Percentiles rank a stretch among this genome's conserved stretches.
Evolutionary conservation across 1,140 invertebrate species (phyloP).

Genomic region (Bombus consobrinus): DNA sequence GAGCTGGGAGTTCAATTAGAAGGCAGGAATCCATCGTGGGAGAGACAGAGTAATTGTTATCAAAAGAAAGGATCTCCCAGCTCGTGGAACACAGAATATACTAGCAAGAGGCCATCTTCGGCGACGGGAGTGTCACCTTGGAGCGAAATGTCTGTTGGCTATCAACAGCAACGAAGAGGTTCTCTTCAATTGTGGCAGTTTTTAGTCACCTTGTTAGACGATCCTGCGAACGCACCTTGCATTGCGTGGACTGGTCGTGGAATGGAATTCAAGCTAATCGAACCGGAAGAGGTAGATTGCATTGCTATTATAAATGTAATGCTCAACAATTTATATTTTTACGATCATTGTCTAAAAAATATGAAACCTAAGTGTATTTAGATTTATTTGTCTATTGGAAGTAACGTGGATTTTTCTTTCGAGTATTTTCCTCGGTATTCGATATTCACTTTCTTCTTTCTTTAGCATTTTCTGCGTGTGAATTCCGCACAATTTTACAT

Average conservation of each 20-base stretch:
- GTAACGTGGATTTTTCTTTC: no score
- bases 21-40: conserved; percentile 72
- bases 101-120: conserved; percentile 68
- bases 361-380: no score
- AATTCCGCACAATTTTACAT: no score
- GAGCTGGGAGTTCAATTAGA: conserved; percentile 76
- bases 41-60: conserved; percentile 70
- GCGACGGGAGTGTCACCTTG: conserved; percentile 66
- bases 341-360: no score
- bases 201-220: conserved; percentile 93
- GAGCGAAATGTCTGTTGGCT: conserved; percentile 74
- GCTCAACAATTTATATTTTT: no score
- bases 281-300: conserved; percentile 94
- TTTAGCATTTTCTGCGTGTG: neutral
- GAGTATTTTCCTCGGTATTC: no score
- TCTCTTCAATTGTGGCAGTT: conserved; percentile 98
- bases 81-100: conserved; percentile 75
- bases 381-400: no score
- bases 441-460: neutral
- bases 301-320: neutral
- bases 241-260: conserved; percentile 98
- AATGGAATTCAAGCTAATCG: conserved; percentile 96
- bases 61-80: conserved; percentile 73
- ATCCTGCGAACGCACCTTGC: conserved; percentile 92
- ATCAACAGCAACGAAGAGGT: conserved; percentile 86